Evolutionary conservation across 2,797 vertebrate species (phyloP).

Genomic region (Chiropotes sagulatus): DNA sequence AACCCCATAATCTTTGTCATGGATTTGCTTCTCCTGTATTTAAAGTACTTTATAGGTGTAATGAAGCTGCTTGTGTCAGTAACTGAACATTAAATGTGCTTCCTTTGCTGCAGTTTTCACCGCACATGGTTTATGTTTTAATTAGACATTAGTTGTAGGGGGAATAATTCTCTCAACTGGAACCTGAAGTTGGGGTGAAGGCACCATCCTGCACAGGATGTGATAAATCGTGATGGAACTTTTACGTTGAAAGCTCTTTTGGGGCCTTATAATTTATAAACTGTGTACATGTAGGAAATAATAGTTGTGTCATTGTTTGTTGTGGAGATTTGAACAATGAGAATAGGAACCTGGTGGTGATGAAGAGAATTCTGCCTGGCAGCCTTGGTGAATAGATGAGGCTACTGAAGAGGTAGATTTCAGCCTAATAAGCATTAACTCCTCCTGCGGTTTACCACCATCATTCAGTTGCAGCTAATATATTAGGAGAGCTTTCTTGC

Average conservation of each 20-base stretch:
- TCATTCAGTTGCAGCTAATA: not conserved
- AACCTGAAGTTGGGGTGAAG: not conserved
- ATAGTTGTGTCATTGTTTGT: not conserved
- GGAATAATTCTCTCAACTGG: not conserved
- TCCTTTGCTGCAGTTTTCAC: not conserved
- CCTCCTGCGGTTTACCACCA: not conserved
- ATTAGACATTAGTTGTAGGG: not conserved
- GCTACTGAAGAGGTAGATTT: not conserved
- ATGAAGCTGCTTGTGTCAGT: not conserved
- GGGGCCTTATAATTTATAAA: constrained; percentile 41
- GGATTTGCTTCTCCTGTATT: not conserved
- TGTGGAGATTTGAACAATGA: not conserved
- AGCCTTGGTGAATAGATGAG: not conserved
- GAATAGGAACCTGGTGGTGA: not conserved
- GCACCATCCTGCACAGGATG: not conserved
- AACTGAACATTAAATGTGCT: not conserved
- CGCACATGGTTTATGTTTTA: constrained; percentile 20
- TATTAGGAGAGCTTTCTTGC: not conserved
- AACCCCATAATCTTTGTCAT: not conserved
- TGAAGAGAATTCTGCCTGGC: not conserved
- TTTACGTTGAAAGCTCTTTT: constrained; percentile 26
- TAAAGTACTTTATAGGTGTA: not conserved
- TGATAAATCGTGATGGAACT: not conserved
- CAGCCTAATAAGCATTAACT: not conserved
- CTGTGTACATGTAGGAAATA: not conserved